phyloP scores from a whole-genome alignment of 2,797 vertebrate genomes.

The Melanotaenia parkinsoni region DNA sequence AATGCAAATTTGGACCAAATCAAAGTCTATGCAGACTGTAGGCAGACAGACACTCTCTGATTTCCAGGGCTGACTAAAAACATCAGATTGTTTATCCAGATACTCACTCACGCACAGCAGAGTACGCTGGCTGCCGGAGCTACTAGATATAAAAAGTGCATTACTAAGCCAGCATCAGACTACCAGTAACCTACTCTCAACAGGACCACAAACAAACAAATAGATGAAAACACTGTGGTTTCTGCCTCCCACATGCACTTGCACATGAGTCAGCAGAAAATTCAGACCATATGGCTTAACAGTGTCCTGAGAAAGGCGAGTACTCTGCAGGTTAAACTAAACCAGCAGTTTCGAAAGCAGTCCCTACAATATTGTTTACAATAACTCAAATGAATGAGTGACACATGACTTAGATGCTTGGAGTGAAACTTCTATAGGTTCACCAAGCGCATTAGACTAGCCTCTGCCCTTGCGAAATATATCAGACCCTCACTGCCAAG shows the following conservation, averaged over 20 bases:
- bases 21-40: slow-evolving; percentile 37
- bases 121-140: slow-evolving; percentile 37
- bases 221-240: slow-evolving; percentile 56
- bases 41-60: slow-evolving; percentile 43
- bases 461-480: slow-evolving; percentile 5
- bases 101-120: slow-evolving; percentile 50
- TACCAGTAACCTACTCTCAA: slow-evolving; percentile 52
- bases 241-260: slow-evolving; percentile 65
- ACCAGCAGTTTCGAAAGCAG: slow-evolving; percentile 7
- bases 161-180: slow-evolving; percentile 57
- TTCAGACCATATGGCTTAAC: slow-evolving; percentile 64
- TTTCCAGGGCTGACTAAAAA: slow-evolving; percentile 36
- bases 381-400: slow-evolving; percentile 11
- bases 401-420: slow-evolving; percentile 20
- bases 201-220: slow-evolving; percentile 66
- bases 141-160: slow-evolving; percentile 50
- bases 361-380: slow-evolving; percentile 23
- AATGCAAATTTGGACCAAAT: slow-evolving; percentile 16
- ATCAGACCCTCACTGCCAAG: not conserved
- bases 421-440: slow-evolving; percentile 19
- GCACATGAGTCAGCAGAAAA: slow-evolving; percentile 78
- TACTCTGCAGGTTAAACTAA: slow-evolving; percentile 47
- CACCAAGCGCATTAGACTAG: slow-evolving; percentile 13
- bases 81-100: slow-evolving; percentile 41
- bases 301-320: slow-evolving; percentile 51